phyloP scores from a whole-genome alignment of 1,140 invertebrate genomes.

The Orussus abietinus region DNA sequence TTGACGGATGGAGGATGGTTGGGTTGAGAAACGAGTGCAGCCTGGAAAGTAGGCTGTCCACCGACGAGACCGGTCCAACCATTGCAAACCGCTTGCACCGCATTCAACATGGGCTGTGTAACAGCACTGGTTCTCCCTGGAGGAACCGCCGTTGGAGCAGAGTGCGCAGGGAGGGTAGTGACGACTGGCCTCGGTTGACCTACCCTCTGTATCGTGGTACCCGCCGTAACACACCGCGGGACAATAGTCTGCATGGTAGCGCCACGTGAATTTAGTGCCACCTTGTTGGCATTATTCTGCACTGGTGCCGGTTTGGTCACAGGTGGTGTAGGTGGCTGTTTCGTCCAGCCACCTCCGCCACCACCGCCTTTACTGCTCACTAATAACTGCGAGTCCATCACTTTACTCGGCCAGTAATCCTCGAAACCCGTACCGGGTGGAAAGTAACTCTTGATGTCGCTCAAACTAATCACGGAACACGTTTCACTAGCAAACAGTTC shows the following conservation, averaged over 20 bases:
- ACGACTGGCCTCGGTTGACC: conserved; percentile 34
- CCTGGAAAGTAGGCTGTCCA: conserved; percentile 50
- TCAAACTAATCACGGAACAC: conserved; percentile 82
- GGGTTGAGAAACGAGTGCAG: conserved; percentile 39
- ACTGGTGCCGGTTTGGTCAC: conserved; percentile 22
- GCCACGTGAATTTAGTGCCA: conserved; percentile 29
- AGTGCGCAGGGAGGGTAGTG: conserved; percentile 38
- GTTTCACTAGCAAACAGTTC: conserved; percentile 86
- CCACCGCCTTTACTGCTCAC: conserved; percentile 59
- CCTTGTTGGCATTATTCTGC: conserved; percentile 37
- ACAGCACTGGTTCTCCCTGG: conserved; percentile 33
- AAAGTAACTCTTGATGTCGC: conserved; percentile 87
- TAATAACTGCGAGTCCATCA: conserved; percentile 71
- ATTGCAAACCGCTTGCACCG: conserved; percentile 44
- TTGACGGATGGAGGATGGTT: conserved; percentile 46
- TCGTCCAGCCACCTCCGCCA: conserved; percentile 61
- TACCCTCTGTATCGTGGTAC: conserved; percentile 33
- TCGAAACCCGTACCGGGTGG: conserved; percentile 84
- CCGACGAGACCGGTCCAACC: conserved; percentile 53
- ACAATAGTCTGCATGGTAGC: conserved; percentile 32
- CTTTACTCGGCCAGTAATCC: conserved; percentile 87
- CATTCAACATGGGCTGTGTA: conserved; percentile 39
- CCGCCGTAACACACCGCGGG: conserved; percentile 23
- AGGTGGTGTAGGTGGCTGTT: conserved; percentile 54
- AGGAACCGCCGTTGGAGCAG: conserved; percentile 36